A percentile compares a stretch with the other conserved stretches of the same genome.
phyloP scores from a whole-genome alignment of 1,140 invertebrate genomes.

The Cotesia chilonis region DNA sequence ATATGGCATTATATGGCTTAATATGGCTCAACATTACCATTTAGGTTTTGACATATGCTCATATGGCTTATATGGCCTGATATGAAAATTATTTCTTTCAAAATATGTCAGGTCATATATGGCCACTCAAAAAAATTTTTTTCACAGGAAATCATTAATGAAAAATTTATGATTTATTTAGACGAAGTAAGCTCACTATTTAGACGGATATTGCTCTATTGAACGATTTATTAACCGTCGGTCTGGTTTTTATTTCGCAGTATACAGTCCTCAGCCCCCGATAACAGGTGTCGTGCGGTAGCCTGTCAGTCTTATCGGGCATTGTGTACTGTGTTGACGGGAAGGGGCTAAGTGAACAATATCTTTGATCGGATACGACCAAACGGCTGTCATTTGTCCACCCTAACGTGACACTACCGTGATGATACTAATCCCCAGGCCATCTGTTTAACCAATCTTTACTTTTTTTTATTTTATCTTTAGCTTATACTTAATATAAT shows the following conservation, averaged over 20 bases:
- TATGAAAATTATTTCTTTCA: too few relatives aligned
- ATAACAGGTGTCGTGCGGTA: constrained; percentile 9
- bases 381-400: constrained; percentile 14
- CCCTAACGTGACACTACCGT: background rate
- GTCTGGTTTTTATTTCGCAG: too few relatives aligned
- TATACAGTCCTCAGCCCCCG: background rate
- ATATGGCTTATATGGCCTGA: too few relatives aligned
- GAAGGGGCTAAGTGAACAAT: constrained; percentile 1
- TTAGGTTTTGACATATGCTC: too few relatives aligned
- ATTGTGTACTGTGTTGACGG: background rate
- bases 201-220: background rate
- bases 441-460: constrained; percentile 4
- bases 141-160: too few relatives aligned
- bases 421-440: background rate
- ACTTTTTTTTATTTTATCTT: too few relatives aligned
- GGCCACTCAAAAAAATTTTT: too few relatives aligned
- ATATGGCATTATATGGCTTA: too few relatives aligned
- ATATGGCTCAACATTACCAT: too few relatives aligned
- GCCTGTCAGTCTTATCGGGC: constrained; percentile 1
- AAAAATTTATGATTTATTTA: background rate
- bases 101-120: too few relatives aligned
- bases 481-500: too few relatives aligned
- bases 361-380: constrained; percentile 12
- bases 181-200: background rate
- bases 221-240: background rate